A percentile compares a stretch with the other conserved stretches of the same genome.
phyloP scores from a whole-genome alignment of 2,888 invertebrate genomes.

The Noctua pronuba region DNA sequence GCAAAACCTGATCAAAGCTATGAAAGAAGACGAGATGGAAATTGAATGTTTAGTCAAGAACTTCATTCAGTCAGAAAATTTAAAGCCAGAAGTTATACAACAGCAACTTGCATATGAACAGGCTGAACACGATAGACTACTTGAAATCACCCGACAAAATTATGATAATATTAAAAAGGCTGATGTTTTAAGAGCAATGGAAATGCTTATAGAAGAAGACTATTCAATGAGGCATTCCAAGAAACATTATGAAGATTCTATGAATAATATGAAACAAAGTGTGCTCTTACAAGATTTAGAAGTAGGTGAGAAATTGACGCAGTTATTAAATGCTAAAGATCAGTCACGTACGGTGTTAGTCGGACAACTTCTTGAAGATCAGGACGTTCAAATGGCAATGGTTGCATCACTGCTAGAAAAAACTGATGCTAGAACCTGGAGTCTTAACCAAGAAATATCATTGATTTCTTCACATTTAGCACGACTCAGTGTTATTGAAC shows the following conservation, averaged over 20 bases:
- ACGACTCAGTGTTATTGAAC: conserved; percentile 93
- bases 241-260: conserved; percentile 91
- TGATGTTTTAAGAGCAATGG: conserved; percentile 93
- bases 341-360: conserved; percentile 91
- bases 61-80: conserved; percentile 91
- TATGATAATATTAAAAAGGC: conserved; percentile 91
- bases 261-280: conserved; percentile 92
- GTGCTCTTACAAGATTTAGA: conserved; percentile 90
- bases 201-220: conserved; percentile 92
- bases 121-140: conserved; percentile 92
- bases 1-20: conserved; percentile 90
- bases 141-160: conserved; percentile 91
- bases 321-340: conserved; percentile 91
- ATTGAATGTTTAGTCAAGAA: conserved; percentile 91
- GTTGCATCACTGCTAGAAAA: conserved; percentile 93
- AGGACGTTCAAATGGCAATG: conserved; percentile 93
- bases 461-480: conserved; percentile 93
- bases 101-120: conserved; percentile 92
- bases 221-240: conserved; percentile 90
- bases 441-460: conserved; percentile 93
- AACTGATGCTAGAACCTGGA: conserved; percentile 94
- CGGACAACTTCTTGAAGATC: conserved; percentile 92
- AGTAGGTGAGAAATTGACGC: conserved; percentile 90
- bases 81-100: conserved; percentile 90
- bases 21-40: conserved; percentile 92